These are phyloP conservation scores for Drosophila quadrilineata DNA, from an alignment of 1,140 invertebrate genomes.

Conservation along the genomic window DNA sequence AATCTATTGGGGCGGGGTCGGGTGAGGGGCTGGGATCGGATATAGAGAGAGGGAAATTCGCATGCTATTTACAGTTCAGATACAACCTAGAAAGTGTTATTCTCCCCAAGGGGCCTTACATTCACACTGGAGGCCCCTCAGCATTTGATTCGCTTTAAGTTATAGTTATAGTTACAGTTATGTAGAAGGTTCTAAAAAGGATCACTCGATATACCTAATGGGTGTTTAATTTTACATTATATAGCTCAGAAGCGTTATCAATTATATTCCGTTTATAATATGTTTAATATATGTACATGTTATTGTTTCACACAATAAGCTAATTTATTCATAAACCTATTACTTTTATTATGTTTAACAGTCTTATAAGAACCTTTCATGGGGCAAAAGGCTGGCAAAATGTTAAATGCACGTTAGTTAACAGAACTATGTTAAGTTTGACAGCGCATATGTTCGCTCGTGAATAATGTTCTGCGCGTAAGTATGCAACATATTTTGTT, in stretches of 20 bases:
- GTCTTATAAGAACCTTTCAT: conserved; percentile 59
- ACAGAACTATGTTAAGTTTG: not conserved
- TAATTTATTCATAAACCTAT: conserved; percentile 48
- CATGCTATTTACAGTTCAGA: conserved; percentile 61
- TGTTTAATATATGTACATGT: conserved; percentile 40
- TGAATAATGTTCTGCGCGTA: not conserved
- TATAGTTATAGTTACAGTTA: not conserved
- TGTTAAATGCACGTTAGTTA: conserved; percentile 44
- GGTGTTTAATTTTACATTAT: conserved; percentile 55
- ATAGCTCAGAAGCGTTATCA: conserved; percentile 59
- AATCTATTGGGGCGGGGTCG: too few relatives aligned
- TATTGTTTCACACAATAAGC: conserved; percentile 63
- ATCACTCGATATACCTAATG: conserved; percentile 76
- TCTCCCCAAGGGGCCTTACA: conserved; percentile 29
- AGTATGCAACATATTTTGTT: not conserved
- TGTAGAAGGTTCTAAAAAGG: conserved; percentile 35
- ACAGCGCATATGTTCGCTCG: not conserved
- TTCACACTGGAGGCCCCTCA: conserved; percentile 52
- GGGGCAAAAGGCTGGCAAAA: conserved; percentile 55
- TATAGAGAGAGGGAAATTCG: too few relatives aligned
- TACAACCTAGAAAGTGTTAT: conserved; percentile 73
- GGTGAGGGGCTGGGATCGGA: too few relatives aligned
- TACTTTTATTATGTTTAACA: conserved; percentile 54
- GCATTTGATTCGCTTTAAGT: too few relatives aligned
- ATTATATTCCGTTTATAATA: conserved; percentile 29